Base-by-base conservation (phyloP, 2,888 invertebrate genomes). In the Pammene aurita region DNA sequence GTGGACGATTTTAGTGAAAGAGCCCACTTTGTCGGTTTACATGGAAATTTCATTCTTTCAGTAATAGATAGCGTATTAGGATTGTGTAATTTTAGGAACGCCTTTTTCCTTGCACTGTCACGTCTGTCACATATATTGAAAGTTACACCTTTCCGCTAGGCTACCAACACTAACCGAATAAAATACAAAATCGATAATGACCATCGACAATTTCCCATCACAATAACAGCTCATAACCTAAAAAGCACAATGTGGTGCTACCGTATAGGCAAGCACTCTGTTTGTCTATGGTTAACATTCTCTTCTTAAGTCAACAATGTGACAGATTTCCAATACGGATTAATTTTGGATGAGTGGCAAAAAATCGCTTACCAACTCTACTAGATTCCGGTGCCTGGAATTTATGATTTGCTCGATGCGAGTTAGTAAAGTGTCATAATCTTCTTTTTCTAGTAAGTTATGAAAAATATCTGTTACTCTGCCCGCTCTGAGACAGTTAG, bases 271-370 rank as follows among this genome's bases (percentile, higher is more conserved):
- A 14, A 26, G 42, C 63, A 26, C 18, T 11, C n/a, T 64, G 35
- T 64, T 64, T 55, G 44, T 64, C 54, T 44, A 34, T 9, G 55
- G 54, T 64, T 55, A 55, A 35, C 63, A 55, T 55, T 64, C 54
- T 64, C 11, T 1, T 54, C 63, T 64, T 64, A 11, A 16, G 41
- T n/a, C 42, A 55, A 64, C 63, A 55, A 11, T 34, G 34, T 64
- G 63, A 64, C 63, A 64, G 63, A 64, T 64, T 35, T 55, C 44
- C 26, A 18, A 54, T 64, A 13, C 44, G 63, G 54, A 64, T 64
- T 64, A 64, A 50, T 48, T 44, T 41, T 18, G 50, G 62, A 16
- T 61, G 44, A 34, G 41, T 62, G 34, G 52, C 62, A 55, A 55
- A 64, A 64, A 64, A 54, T 34, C 10, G 10, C 14, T 0, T 4